Conservation (phyloP, 2,888 invertebrate genomes). For the Mythimna albipuncta region DNA sequence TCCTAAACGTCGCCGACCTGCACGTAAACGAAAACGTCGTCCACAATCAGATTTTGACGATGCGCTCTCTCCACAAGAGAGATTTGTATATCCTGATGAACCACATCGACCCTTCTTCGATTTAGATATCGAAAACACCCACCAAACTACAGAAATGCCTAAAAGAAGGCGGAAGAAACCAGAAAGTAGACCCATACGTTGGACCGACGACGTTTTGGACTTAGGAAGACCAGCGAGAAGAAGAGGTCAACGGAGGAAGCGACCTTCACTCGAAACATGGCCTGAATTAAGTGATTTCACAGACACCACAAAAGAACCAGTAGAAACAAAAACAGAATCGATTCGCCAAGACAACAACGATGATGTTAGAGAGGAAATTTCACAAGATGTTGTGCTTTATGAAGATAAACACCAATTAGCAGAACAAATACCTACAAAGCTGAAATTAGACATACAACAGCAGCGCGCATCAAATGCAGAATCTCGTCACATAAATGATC, state of each 20-base stretch:
- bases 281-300: conserved; percentile 76
- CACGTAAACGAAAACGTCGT: conserved; percentile 91
- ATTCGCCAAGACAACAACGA: conserved; percentile 37
- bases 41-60: conserved; percentile 81
- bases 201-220: conserved; percentile 81
- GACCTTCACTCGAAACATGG: conserved; percentile 72
- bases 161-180: conserved; percentile 80
- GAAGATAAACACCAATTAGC: conserved; percentile 32
- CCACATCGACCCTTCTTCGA: conserved; percentile 69
- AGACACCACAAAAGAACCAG: conserved; percentile 58
- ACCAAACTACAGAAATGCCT: conserved; percentile 71
- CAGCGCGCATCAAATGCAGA: conserved; percentile 24
- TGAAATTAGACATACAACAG: conserved; percentile 25
- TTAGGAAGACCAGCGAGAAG: conserved; percentile 77
- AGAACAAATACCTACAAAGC: conserved; percentile 16
- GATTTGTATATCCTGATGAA: conserved; percentile 71
- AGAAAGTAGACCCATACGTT: conserved; percentile 77
- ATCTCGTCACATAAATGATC: conserved; percentile 11
- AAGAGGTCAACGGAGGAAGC: conserved; percentile 80
- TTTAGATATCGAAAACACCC: conserved; percentile 66
- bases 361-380: conserved; percentile 19
- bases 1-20: conserved; percentile 84
- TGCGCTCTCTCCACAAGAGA: conserved; percentile 71
- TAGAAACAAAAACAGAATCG: conserved; percentile 46
- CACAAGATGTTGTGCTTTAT: conserved; percentile 38